Evolutionary conservation across 92 coral and sea anemone species (phyloP).

Genomic region (Phenganax stokvisi): DNA sequence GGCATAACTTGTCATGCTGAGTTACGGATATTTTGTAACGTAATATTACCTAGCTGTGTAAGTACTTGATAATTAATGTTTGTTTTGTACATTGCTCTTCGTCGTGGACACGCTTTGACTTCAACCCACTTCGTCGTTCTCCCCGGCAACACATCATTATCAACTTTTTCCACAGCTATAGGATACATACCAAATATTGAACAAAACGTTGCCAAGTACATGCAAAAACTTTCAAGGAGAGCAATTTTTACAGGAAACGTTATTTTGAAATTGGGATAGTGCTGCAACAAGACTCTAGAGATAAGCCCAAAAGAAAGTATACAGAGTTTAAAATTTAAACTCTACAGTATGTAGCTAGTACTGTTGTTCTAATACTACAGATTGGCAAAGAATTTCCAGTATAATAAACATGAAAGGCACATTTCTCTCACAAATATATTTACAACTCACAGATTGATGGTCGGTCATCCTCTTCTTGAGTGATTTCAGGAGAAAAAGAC

Average conservation of each 20-base stretch:
- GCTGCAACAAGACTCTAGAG: too few species aligned
- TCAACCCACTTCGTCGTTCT: conserved; percentile 74
- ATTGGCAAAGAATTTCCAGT: too few species aligned
- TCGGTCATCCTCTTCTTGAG: conserved; percentile 66
- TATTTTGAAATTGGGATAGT: too few species aligned
- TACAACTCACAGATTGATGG: conserved; percentile 39
- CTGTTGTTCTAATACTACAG: too few species aligned
- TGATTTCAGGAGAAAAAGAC: conserved; percentile 55
- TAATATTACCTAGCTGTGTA: conserved; percentile 56
- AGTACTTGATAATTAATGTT: conserved; percentile 65
- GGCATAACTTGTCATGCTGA: not conserved
- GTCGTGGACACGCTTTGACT: conserved; percentile 72
- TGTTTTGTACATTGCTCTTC: conserved; percentile 63
- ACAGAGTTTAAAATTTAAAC: too few species aligned
- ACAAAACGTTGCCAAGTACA: too few species aligned
- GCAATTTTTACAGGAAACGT: too few species aligned
- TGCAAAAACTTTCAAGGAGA: too few species aligned
- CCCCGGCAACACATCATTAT: conserved; percentile 67
- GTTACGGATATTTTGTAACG: not conserved
- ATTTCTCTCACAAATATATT: not conserved
- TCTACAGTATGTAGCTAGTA: too few species aligned
- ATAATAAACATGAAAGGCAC: too few species aligned
- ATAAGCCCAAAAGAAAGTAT: too few species aligned
- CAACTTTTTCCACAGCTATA: conserved; percentile 50
- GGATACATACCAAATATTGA: not conserved